Conservation (phyloP, 2,888 invertebrate genomes). For the Zygaena filipendulae region DNA sequence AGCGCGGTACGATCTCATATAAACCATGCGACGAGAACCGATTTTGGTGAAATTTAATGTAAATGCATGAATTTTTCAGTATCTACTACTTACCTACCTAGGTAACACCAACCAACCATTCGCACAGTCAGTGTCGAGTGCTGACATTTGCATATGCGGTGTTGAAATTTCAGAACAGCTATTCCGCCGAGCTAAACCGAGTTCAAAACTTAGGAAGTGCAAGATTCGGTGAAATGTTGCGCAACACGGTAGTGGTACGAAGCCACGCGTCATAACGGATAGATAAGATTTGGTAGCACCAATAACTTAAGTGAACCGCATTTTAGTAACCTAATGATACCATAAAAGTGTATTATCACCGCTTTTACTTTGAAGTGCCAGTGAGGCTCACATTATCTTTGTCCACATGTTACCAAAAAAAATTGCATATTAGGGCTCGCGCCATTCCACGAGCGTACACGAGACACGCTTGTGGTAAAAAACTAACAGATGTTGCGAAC, state of each 20-base stretch:
- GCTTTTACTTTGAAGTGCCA: conserved; percentile 29
- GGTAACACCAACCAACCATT: too few relatives aligned
- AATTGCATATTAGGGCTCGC: conserved; percentile 28
- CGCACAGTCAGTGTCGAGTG: conserved; percentile 66
- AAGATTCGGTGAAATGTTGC: conserved; percentile 41
- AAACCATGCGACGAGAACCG: conserved; percentile 53
- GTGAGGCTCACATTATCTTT: conserved; percentile 33
- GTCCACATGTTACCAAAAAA: conserved; percentile 35
- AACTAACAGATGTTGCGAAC: conserved; percentile 36
- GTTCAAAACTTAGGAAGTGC: conserved; percentile 55
- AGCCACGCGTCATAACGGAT: conserved; percentile 39
- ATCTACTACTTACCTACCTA: too few relatives aligned
- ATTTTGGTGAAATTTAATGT: conserved; percentile 65
- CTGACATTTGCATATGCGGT: conserved; percentile 67
- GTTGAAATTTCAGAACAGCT: conserved; percentile 62
- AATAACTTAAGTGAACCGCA: too few relatives aligned
- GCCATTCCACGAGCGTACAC: conserved; percentile 34
- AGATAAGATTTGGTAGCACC: too few relatives aligned
- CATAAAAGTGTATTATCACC: too few relatives aligned
- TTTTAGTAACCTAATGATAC: too few relatives aligned
- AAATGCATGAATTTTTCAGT: conserved; percentile 66
- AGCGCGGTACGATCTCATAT: conserved; percentile 47
- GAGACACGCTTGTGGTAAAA: conserved; percentile 36
- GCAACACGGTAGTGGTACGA: conserved; percentile 37
- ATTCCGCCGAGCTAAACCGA: conserved; percentile 55